Percentiles rank a stretch among this genome's conserved stretches.
phyloP scores from a whole-genome alignment of 2,113 vertebrate genomes.

The Mormyrus lacerda region DNA sequence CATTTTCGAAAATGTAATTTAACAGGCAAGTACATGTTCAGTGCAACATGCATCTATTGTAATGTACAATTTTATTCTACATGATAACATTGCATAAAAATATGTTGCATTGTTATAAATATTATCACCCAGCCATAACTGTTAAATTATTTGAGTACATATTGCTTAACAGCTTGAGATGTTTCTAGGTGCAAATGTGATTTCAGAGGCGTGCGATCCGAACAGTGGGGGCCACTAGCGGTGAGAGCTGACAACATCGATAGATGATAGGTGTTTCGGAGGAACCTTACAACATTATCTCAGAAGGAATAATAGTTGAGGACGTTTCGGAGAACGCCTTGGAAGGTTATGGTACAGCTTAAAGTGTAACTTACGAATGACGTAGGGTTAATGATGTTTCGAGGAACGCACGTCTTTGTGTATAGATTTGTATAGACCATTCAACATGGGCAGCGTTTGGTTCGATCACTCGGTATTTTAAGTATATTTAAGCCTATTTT shows the following conservation, averaged over 20 bases:
- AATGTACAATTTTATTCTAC: neutral
- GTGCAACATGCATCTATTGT: neutral
- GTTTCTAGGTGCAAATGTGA: neutral
- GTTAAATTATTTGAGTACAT: neutral
- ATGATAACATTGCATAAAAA: neutral
- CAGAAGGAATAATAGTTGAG: neutral
- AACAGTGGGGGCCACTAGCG: neutral
- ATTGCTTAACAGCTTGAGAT: neutral
- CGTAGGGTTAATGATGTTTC: neutral
- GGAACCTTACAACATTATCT: neutral
- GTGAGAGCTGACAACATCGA: neutral
- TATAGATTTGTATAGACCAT: neutral
- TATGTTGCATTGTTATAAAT: neutral
- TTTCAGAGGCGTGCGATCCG: neutral
- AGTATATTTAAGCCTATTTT: no score
- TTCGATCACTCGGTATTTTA: no score
- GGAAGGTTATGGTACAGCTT: neutral
- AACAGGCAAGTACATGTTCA: neutral
- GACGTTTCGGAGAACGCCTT: neutral
- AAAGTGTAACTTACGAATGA: neutral
- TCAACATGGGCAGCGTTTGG: neutral
- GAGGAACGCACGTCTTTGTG: neutral
- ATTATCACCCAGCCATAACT: neutral
- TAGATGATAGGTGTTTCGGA: neutral
- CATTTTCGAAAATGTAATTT: neutral